Percentiles rank a stretch among this genome's conserved stretches.
Conservation (phyloP, 1,140 invertebrate genomes). For the Caligus rogercresseyi region DNA sequence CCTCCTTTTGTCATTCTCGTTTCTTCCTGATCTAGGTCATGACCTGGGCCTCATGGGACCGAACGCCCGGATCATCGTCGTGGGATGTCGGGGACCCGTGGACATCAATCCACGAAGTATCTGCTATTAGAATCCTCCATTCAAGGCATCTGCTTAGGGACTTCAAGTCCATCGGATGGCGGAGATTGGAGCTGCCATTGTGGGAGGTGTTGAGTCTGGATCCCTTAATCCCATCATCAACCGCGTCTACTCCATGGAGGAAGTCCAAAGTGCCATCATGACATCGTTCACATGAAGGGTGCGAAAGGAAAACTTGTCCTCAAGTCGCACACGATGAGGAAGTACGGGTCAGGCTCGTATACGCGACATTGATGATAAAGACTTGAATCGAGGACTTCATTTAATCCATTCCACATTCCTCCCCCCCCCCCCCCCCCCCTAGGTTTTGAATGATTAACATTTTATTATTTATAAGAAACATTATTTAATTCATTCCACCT, state of each 20-base stretch:
- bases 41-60: constrained; percentile 35
- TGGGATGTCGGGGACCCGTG: constrained; percentile 35
- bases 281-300: constrained; percentile 19
- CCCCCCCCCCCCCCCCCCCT: no score
- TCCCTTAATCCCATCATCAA: constrained; percentile 20
- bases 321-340: background rate
- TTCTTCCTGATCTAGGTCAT: no score
- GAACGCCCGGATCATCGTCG: constrained; percentile 27
- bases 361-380: no score
- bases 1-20: no score
- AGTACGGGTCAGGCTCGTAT: no score
- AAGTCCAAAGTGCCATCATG: constrained; percentile 18
- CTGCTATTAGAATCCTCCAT: constrained; percentile 35
- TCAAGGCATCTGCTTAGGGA: constrained; percentile 16
- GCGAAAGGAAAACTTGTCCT: constrained; percentile 19
- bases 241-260: constrained; percentile 12
- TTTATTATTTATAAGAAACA: no score
- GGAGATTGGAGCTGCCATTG: constrained; percentile 18
- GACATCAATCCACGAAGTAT: constrained; percentile 34
- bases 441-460: no score
- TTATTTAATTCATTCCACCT: no score
- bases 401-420: no score
- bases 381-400: no score
- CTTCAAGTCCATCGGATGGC: background rate
- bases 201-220: constrained; percentile 17